A percentile compares a stretch with the other conserved stretches of the same genome.
Conservation (phyloP, 1,140 invertebrate genomes). For the Drosophila tani region DNA sequence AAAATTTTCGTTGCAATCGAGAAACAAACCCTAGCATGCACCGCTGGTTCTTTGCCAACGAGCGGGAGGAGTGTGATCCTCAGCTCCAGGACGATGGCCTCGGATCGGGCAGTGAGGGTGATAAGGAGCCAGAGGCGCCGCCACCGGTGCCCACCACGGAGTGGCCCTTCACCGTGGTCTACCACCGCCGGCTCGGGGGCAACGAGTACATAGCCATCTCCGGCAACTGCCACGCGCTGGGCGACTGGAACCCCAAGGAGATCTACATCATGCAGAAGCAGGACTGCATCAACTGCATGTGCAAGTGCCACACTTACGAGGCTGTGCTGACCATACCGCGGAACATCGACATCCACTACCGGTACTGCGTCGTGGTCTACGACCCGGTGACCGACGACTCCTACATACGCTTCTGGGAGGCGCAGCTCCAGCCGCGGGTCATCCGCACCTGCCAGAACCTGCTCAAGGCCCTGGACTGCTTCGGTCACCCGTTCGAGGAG, state of each 20-base stretch:
- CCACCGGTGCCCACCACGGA: slow-evolving; percentile 27
- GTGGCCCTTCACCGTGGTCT: slow-evolving; percentile 64
- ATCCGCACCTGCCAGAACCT: slow-evolving; percentile 75
- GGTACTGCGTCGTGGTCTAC: slow-evolving; percentile 90
- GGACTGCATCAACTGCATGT: slow-evolving; percentile 30
- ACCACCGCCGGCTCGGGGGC: slow-evolving; percentile 20
- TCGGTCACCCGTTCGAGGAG: slow-evolving; percentile 88
- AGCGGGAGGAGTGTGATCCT: slow-evolving; percentile 50
- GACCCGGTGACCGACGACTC: slow-evolving; percentile 86
- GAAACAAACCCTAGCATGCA: slow-evolving; percentile 44
- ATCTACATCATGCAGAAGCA: slow-evolving; percentile 84
- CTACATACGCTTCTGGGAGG: slow-evolving; percentile 93
- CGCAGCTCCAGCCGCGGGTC: slow-evolving; percentile 89
- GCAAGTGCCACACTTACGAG: slow-evolving; percentile 83
- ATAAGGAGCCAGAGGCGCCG: background rate
- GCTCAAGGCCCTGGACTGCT: slow-evolving; percentile 85
- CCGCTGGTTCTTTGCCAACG: slow-evolving; percentile 77
- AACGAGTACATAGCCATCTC: slow-evolving; percentile 85
- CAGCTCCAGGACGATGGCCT: background rate
- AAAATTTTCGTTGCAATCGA: slow-evolving; percentile 30
- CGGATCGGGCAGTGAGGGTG: too few species aligned
- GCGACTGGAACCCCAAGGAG: slow-evolving; percentile 85
- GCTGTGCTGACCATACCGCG: slow-evolving; percentile 87
- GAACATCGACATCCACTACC: slow-evolving; percentile 89
- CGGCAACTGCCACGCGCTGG: slow-evolving; percentile 85